Evolutionary conservation across 2,113 vertebrate genomes (phyloP), one percentile per base, ranked within the genome.

Genomic region (Hystrix cristata): DNA sequence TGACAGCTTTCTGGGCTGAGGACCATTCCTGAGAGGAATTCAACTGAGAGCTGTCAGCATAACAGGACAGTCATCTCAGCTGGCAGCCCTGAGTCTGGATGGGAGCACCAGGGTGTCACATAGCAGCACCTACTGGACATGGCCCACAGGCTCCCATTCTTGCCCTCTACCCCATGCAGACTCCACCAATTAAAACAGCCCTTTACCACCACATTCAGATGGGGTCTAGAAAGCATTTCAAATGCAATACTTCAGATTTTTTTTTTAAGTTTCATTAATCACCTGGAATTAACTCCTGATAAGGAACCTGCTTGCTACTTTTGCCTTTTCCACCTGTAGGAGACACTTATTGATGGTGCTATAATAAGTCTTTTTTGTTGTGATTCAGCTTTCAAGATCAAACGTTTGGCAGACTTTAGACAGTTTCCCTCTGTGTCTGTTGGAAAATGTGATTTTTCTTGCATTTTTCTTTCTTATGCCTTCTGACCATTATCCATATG

Each of bases 361-460:
- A 85, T 71, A 95, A 78, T 60, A 87, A 31, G 69, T 92, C 95
- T 88, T 65, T 79, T 34, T 21, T 55, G 81, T 90, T 90, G 69
- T 27, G 85, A 92, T 51, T 86, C 48, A 38, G 87, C 83, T 92
- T 92, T 55, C 48, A 85, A 64, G 31, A 89, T 51, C 1, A 12
- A 95, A 46, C 7, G 23, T 18, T 90, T 91, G 91, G 65, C 65
- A 96, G 27, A 88, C n/a, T 59, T 90, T 87, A 48, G 72, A 87
- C 14, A 89, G 60, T 93, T 96, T 95, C 34, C 38, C 13, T 79
- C 67, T 27, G 10, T 60, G 55, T 94, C 31, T 51, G 71, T 13
- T 94, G 60, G 86, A 92, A 94, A 93, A 91, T 85, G 78, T 92
- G 93, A 65, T 85, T 95, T 95, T 94, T 82, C 59, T 88, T 67